phyloP scores from a whole-genome alignment of 92 coral and sea anemone species.

The Porites divaricata region DNA sequence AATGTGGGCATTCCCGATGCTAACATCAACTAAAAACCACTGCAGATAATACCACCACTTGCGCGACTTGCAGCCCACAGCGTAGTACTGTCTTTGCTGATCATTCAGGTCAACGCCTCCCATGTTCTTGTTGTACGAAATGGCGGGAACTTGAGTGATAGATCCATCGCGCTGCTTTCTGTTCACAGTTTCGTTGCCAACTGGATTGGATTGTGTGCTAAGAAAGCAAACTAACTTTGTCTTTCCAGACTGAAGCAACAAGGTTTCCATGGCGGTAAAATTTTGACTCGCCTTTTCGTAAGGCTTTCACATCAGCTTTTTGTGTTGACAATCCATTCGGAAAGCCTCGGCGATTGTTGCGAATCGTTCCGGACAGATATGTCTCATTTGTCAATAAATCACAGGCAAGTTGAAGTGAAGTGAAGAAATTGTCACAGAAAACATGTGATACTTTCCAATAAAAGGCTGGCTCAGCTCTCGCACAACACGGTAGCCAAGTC shows the following conservation, averaged over 20 bases:
- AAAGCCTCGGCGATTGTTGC: conserved; percentile 48
- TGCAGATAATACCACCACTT: conserved; percentile 50
- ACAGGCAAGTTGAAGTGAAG: conserved; percentile 40
- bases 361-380: conserved; percentile 57
- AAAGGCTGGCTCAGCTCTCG: conserved; percentile 22
- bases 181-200: conserved; percentile 14
- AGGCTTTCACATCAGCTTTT: conserved; percentile 21
- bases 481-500: conserved; percentile 38
- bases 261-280: conserved; percentile 31
- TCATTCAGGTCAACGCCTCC: conserved; percentile 54
- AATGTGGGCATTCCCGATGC: conserved; percentile 50
- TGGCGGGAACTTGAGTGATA: conserved; percentile 17
- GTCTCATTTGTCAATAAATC: conserved; percentile 40
- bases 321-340: conserved; percentile 33
- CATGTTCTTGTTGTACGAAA: conserved; percentile 61
- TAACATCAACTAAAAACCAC: conserved; percentile 43
- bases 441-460: conserved; percentile 1
- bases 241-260: conserved; percentile 63
- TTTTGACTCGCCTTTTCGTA: conserved; percentile 37
- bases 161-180: conserved; percentile 47
- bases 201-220: conserved; percentile 32
- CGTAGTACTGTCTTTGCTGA: conserved; percentile 18
- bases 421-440: conserved; percentile 58
- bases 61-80: conserved; percentile 29
- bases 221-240: conserved; percentile 51